Base-by-base conservation (phyloP, 2,113 vertebrate genomes). In the Catharus minimus region DNA sequence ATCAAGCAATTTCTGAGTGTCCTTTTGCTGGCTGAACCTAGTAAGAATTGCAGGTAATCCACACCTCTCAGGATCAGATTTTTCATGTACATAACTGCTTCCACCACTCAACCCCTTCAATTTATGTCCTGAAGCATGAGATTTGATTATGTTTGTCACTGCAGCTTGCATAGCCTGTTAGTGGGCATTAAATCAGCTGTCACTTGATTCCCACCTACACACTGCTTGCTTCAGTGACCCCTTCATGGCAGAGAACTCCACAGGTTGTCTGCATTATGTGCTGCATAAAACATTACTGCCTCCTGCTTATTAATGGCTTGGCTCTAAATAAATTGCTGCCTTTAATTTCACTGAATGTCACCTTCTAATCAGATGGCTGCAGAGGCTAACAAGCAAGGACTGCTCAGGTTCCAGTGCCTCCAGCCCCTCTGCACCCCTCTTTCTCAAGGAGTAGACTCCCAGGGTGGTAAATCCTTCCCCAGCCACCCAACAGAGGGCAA, bases 401-500 rank as follows among this genome's bases (percentile, higher is more conserved):
- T 65, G 55, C 64, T 74, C 39, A 11, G n/a, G 9, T 91, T 93
- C 49, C 67, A 18, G 2, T 17, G 46, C 58, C 58, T 82, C 30
- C 81, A 32, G 11, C 56, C 58, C 11, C 61, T 52, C 55, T 33
- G 56, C 49, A 47, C 30, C 38, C 33, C 46, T 46, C 6, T 38
- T 75, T n/a, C 58, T 39, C 57, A 11, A 82, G 66, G 41, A 67
- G 20, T 61, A 14, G 15, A 1, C 60, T 39, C n/a, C n/a, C 0
- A 6, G 55, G 49, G 47, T 5, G 2, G 22, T n/a, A 33, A 81
- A 30, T 86, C 57, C 85, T 97, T 91, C 82, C 60, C 52, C 78
- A 56, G 66, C 27, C 71, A 53, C 89, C 94, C 96, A 96, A 94
- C 82, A 97, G 96, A 95, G 96, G 96, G 93, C 95, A 84, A 93